Base-by-base conservation (phyloP, 2,113 vertebrate species). In the Heterotis niloticus region DNA sequence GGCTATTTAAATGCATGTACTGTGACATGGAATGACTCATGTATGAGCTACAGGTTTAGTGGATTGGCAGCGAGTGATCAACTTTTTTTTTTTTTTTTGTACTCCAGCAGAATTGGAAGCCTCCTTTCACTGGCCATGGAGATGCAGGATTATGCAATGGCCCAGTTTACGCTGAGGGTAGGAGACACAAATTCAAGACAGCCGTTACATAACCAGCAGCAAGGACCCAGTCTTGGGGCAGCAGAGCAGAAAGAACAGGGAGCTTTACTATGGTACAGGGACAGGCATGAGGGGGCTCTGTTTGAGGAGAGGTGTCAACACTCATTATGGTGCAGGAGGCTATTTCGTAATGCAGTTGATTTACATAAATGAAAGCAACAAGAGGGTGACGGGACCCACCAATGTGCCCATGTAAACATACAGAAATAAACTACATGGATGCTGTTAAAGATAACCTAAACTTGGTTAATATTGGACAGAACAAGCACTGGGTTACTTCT, bases 291-390 rank as follows among this genome's bases (percentile, higher is more conserved):
- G 67, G 87, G 79, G 62, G 80, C 85, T 82, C 17, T 59, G 78
- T 85, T 79, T 87, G 84, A 87, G 86, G 72, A 77, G 85, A 88
- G 80, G 86, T 81, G 89, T 87, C 83, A 64, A 70, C 81, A 83
- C 83, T 85, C 83, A 89, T 89, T 88, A 88, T 79, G 83, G 88
- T 88, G 86, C 85, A 84, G 81, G 80, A 85, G 82, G 82, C 84
- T 78, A 83, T 90, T 85, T 76, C 81, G 82, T 85, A 86, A 82
- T 81, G 76, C 79, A 79, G 0, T 54, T 78, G 29, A 65, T 75
- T 76, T 75, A 51, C 18, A 56, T 26, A n/a, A 26, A 44, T 70
- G 64, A 80, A 79, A 80, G n/a, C 2, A 65, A 65, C 18, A 23
- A 65, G 71, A 73, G 69, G 80, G 62, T 80, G 59, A 78, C 75